These are phyloP conservation scores for Apeira syringaria DNA, from an alignment of 2,888 invertebrate species.

Conservation along the genomic window DNA sequence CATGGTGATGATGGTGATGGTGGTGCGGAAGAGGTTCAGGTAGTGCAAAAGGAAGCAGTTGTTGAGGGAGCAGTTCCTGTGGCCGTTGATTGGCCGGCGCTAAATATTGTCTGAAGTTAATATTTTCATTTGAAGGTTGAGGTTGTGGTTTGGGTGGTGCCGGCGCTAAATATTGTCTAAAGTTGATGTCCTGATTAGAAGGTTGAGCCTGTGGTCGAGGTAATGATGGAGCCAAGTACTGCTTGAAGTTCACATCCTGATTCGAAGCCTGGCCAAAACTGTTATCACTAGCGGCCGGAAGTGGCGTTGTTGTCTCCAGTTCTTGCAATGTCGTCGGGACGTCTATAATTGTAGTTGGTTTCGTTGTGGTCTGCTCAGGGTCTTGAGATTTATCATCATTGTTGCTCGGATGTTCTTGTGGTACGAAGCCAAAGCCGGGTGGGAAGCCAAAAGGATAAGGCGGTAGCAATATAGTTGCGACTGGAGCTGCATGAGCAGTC, in stretches of 20 bases:
- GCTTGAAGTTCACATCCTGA: slow-evolving; percentile 33
- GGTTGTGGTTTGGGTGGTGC: slow-evolving; percentile 21
- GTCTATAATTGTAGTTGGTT: slow-evolving; percentile 48
- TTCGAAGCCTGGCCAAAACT: slow-evolving; percentile 63
- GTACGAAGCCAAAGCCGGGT: slow-evolving; percentile 57
- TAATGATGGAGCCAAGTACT: slow-evolving; percentile 13
- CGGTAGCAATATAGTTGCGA: slow-evolving; percentile 69
- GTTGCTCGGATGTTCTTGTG: slow-evolving; percentile 47
- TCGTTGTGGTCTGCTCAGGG: slow-evolving; percentile 45
- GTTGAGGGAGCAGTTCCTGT: slow-evolving; percentile 22
- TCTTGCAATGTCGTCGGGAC: slow-evolving; percentile 47
- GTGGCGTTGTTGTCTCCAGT: slow-evolving; percentile 55
- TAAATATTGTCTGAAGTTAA: slow-evolving; percentile 22
- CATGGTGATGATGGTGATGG: slow-evolving; percentile 22
- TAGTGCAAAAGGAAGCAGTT: slow-evolving; percentile 20
- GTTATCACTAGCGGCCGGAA: slow-evolving; percentile 61
- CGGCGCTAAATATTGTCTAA: slow-evolving; percentile 54
- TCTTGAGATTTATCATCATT: slow-evolving; percentile 52
- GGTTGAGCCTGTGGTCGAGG: slow-evolving; percentile 39
- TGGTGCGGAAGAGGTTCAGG: slow-evolving; percentile 23
- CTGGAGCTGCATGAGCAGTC: slow-evolving; percentile 72
- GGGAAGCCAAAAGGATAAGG: slow-evolving; percentile 74
- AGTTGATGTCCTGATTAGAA: slow-evolving; percentile 62
- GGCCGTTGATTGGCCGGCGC: slow-evolving; percentile 24
- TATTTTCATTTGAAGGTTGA: slow-evolving; percentile 26